These are phyloP conservation scores for Diabrotica balteata DNA, from an alignment of 2,888 invertebrate species.

Conservation along the genomic window DNA sequence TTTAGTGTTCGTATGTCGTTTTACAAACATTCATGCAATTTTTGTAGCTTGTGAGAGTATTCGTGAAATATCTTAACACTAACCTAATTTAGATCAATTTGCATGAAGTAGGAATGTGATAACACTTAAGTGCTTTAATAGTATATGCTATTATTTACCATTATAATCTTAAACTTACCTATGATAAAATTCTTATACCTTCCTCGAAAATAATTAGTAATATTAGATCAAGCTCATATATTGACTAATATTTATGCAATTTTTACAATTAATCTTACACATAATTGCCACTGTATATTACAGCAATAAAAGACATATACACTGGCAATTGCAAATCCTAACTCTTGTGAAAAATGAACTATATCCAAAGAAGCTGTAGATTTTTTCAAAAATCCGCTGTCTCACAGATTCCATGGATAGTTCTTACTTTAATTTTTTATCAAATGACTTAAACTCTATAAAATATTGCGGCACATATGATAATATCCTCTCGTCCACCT, in stretches of 20 bases:
- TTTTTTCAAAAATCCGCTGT: constrained; percentile 43
- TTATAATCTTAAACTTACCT: neutral
- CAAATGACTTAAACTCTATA: constrained; percentile 34
- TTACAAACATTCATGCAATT: constrained; percentile 31
- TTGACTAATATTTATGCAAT: constrained; percentile 28
- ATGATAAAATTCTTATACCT: constrained; percentile 5
- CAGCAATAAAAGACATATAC: neutral
- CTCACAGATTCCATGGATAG: constrained; percentile 43
- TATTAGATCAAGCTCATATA: constrained; percentile 53
- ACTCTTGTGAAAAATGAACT: neutral
- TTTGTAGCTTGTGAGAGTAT: constrained; percentile 5
- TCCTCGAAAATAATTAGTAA: constrained; percentile 44
- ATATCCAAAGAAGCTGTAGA: constrained; percentile 8
- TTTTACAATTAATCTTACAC: constrained; percentile 10
- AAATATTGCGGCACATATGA: constrained; percentile 57
- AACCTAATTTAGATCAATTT: constrained; percentile 45
- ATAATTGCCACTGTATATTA: constrained; percentile 3
- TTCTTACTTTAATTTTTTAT: constrained; percentile 24
- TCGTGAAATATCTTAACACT: constrained; percentile 1
- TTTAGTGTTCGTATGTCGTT: constrained; percentile 1
- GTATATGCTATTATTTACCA: neutral
- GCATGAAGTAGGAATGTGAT: constrained; percentile 41
- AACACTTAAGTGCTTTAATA: constrained; percentile 51
- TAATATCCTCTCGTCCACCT: constrained; percentile 52
- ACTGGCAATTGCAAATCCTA: neutral